Evolutionary conservation across 2,797 vertebrate genomes (phyloP).

Genomic region (Emys orbicularis): DNA sequence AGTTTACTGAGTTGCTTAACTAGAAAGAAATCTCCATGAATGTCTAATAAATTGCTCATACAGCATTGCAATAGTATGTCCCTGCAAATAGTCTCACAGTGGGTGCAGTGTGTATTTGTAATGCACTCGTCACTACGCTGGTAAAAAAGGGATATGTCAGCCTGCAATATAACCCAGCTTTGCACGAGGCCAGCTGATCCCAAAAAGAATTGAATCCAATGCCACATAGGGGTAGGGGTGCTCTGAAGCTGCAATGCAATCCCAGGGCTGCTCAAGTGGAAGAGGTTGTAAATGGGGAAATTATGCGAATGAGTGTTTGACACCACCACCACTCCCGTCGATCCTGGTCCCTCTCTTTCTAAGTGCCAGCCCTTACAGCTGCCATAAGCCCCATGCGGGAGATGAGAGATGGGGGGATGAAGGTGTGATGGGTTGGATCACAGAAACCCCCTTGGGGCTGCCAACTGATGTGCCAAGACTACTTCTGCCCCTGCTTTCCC

Average conservation of each 20-base stretch:
- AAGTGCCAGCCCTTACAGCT: neutral
- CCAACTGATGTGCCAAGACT: too few species aligned
- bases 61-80: neutral
- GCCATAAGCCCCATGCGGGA: neutral
- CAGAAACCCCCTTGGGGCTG: too few species aligned
- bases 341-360: neutral
- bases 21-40: neutral
- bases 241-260: neutral
- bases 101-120: neutral
- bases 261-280: neutral
- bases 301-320: neutral
- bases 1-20: neutral
- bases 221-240: neutral
- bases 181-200: neutral
- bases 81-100: neutral
- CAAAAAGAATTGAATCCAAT: neutral
- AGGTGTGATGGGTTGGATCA: too few species aligned
- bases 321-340: too few species aligned
- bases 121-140: neutral
- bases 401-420: neutral
- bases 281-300: neutral
- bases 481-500: too few species aligned
- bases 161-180: neutral
- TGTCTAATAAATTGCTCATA: neutral
- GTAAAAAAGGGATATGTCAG: neutral